These are phyloP conservation scores for Calycopis cecrops DNA, from an alignment of 1,140 invertebrate species.

Conservation along the genomic window DNA sequence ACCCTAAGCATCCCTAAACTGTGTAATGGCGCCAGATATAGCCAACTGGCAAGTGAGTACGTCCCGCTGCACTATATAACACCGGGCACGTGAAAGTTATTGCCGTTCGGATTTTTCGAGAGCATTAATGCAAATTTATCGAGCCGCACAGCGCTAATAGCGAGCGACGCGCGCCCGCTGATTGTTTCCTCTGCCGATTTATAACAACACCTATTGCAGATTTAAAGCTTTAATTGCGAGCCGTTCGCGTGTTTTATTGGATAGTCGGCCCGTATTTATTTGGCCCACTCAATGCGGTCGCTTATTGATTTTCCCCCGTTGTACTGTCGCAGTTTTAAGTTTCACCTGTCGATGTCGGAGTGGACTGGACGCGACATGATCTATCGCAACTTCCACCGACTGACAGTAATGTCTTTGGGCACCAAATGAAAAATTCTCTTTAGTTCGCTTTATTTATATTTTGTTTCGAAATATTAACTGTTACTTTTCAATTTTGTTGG, in stretches of 20 bases:
- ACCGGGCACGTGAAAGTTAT: constrained; percentile 66
- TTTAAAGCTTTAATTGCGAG: constrained; percentile 75
- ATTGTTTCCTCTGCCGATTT: constrained; percentile 73
- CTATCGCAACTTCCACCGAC: constrained; percentile 28
- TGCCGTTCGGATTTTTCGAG: constrained; percentile 69
- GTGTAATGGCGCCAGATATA: constrained; percentile 12
- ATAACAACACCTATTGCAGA: constrained; percentile 74
- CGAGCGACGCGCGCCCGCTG: constrained; percentile 66
- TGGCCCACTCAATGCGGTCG: constrained; percentile 56
- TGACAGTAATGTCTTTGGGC: constrained; percentile 22
- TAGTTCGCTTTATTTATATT: constrained; percentile 9
- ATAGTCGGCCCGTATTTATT: constrained; percentile 71
- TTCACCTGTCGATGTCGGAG: constrained; percentile 37
- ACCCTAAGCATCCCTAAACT: constrained; percentile 1
- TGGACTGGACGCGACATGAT: constrained; percentile 36
- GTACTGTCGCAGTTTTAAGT: constrained; percentile 48
- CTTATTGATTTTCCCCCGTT: constrained; percentile 69
- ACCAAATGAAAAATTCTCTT: constrained; percentile 22
- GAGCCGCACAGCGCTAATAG: constrained; percentile 69
- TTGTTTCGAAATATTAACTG: too few species aligned
- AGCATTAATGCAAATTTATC: constrained; percentile 75
- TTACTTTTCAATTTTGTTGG: too few species aligned
- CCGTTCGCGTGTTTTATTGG: constrained; percentile 73
- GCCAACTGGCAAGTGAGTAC: constrained; percentile 22
- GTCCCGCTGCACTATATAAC: constrained; percentile 32